A percentile compares a stretch with the other conserved stretches of the same genome.
Conservation (phyloP, 2,113 vertebrate species). For the Chaetorhynchus papuensis region DNA sequence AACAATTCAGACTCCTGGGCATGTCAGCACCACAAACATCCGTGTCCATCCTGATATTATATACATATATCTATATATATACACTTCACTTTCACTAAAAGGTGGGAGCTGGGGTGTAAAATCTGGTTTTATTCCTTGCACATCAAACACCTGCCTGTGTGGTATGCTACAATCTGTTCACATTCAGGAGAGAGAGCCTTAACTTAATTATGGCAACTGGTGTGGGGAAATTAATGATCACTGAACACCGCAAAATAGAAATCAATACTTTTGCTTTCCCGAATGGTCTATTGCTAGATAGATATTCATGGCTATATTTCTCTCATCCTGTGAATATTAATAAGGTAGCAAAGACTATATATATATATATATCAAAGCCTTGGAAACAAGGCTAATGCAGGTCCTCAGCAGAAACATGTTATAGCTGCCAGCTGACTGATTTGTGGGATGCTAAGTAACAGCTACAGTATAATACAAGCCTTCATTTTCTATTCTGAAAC, state of each 20-base stretch:
- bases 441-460: not conserved
- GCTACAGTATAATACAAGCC: not conserved
- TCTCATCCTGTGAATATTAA: constrained; percentile 16
- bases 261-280: constrained; percentile 1
- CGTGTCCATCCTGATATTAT: not conserved
- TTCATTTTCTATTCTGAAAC: not conserved
- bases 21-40: not conserved
- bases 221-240: constrained; percentile 3
- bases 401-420: not conserved
- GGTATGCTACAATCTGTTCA: not conserved
- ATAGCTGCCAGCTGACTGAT: not conserved
- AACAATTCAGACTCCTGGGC: not conserved
- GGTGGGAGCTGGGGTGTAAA: not conserved
- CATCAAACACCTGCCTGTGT: not conserved
- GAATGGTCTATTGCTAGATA: not conserved
- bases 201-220: not conserved
- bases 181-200: not conserved
- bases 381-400: constrained; percentile 4
- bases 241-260: not conserved
- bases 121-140: not conserved
- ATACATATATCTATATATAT: no score
- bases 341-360: not conserved
- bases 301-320: not conserved
- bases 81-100: not conserved
- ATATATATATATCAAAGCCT: not conserved